These are phyloP conservation scores for Tupaia chinensis DNA, from an alignment of 2,113 vertebrate species.

Conservation along the genomic window DNA sequence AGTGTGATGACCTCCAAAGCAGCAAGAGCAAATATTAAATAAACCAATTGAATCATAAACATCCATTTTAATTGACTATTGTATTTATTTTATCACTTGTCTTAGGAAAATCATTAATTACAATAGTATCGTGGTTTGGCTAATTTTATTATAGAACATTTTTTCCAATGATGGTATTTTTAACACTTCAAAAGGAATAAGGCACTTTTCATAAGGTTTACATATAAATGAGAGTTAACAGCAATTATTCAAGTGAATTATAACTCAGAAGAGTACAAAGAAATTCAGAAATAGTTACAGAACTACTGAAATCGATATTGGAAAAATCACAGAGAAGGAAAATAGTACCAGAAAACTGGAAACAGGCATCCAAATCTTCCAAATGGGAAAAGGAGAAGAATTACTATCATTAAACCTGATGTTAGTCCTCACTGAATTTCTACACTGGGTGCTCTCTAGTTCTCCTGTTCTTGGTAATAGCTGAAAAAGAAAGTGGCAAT, in stretches of 20 bases:
- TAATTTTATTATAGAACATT: conserved; percentile 1
- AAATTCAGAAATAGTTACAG: conserved; percentile 5
- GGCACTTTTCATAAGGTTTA: not conserved
- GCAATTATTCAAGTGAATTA: not conserved
- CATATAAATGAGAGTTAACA: not conserved
- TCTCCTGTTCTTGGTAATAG: not conserved
- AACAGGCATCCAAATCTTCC: not conserved
- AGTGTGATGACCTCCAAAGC: not conserved
- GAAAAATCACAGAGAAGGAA: conserved; percentile 41
- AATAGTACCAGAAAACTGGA: conserved; percentile 26
- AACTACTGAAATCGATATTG: not conserved
- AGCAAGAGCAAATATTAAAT: not conserved
- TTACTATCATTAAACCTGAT: not conserved
- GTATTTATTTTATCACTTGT: not conserved
- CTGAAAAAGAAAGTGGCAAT: conserved; percentile 19
- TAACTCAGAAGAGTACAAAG: not conserved
- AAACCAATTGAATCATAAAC: not conserved
- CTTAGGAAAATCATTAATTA: conserved; percentile 1
- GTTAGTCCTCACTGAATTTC: not conserved
- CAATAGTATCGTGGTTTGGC: not conserved
- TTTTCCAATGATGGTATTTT: conserved; percentile 45
- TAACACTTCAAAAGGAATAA: not conserved
- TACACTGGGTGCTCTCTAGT: not conserved
- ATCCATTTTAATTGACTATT: not conserved
- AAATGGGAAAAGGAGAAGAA: not conserved